Conservation (phyloP, 30 jellyfish, hydroid and myxozoan genomes). For the Hydractinia echinata region DNA sequence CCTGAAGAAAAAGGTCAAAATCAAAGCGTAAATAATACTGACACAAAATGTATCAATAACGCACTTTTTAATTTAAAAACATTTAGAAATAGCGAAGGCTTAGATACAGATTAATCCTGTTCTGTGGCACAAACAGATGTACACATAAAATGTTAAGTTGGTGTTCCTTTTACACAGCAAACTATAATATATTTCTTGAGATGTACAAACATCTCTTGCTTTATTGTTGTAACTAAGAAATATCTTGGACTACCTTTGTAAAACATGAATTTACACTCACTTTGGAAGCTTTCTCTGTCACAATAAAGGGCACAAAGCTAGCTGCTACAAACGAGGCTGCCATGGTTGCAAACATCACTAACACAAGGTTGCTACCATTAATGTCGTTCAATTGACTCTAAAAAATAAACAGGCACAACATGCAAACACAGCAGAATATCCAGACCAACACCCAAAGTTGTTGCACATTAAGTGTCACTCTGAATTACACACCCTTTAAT, state of each 20-base stretch:
- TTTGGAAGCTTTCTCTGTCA: constrained; percentile 58
- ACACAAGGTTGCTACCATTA: constrained; percentile 55
- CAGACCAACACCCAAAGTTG: too few species aligned
- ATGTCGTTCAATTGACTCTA: constrained; percentile 56
- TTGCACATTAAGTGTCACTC: too few species aligned
- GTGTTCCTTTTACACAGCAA: too few species aligned
- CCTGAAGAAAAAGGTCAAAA: constrained; percentile 39
- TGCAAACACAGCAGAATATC: too few species aligned
- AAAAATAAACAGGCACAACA: background rate
- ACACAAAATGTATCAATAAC: background rate
- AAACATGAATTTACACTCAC: constrained; percentile 22
- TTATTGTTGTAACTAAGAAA: background rate
- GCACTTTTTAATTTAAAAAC: background rate
- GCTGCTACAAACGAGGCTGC: constrained; percentile 82
- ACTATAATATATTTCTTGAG: too few species aligned
- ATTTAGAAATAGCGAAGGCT: background rate
- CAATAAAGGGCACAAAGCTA: constrained; percentile 75
- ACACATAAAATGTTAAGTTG: too few species aligned
- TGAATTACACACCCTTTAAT: too few species aligned
- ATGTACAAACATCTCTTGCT: too few species aligned
- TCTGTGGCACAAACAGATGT: too few species aligned
- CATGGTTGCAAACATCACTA: constrained; percentile 69
- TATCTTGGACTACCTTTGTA: background rate
- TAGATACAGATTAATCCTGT: background rate
- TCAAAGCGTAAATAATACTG: background rate